These are phyloP conservation scores for Sacculina carcini DNA, from an alignment of 2,888 invertebrate species.

Conservation along the genomic window DNA sequence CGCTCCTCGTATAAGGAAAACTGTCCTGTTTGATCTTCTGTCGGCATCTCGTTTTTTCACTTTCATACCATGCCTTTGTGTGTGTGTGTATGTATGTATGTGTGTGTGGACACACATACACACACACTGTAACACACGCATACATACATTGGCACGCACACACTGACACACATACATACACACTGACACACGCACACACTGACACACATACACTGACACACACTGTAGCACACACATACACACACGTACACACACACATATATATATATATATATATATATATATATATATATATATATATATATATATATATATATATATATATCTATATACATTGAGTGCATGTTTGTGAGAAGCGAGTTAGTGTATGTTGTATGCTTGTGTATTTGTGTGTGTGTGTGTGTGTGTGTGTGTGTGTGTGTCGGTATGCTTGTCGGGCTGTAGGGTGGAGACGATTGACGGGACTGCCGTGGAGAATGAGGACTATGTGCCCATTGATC, in stretches of 20 bases:
- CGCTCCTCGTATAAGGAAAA: no score
- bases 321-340: background rate
- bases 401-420: background rate
- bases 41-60: no score
- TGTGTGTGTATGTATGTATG: no score
- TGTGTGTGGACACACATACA: no score
- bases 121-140: no score
- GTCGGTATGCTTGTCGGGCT: conserved; percentile 4
- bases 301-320: background rate
- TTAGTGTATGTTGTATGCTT: background rate
- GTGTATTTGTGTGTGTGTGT: background rate
- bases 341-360: background rate
- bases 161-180: no score
- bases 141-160: background rate
- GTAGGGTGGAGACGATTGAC: conserved; percentile 29
- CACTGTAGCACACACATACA: no score
- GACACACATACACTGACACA: no score
- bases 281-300: background rate
- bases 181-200: no score
- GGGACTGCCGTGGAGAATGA: conserved; percentile 28
- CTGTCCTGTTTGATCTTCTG: no score
- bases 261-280: background rate
- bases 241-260: background rate
- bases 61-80: no score
- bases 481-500: conserved; percentile 27